Conservation (phyloP, 1,140 invertebrate species). For the Laodelphax striatellus region DNA sequence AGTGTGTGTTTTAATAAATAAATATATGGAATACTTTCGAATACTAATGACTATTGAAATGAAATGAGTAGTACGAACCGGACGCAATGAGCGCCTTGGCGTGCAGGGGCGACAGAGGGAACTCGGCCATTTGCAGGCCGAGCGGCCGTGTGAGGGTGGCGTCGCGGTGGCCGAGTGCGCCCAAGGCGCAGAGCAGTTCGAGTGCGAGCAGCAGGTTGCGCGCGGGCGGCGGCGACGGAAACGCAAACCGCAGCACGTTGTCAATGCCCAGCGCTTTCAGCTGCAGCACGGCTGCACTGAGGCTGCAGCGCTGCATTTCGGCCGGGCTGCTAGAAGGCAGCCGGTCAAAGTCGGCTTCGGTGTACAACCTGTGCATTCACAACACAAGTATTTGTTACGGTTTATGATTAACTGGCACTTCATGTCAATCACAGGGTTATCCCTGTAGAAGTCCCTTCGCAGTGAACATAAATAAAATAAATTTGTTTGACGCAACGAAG, state of each 20-base stretch:
- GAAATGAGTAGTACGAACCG: constrained; percentile 34
- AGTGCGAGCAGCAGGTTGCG: constrained; percentile 74
- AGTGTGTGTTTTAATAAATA: too few species aligned
- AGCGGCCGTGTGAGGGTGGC: constrained; percentile 70
- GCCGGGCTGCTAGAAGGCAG: constrained; percentile 62
- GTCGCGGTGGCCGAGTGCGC: constrained; percentile 59
- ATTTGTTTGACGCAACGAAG: too few species aligned
- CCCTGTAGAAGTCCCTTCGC: too few species aligned
- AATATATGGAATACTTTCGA: too few species aligned
- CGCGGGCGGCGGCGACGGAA: constrained; percentile 79
- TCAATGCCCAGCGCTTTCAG: constrained; percentile 91
- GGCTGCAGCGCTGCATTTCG: constrained; percentile 85
- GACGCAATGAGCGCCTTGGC: constrained; percentile 78
- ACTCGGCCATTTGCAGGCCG: constrained; percentile 82
- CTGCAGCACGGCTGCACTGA: constrained; percentile 77
- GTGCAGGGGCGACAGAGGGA: constrained; percentile 78
- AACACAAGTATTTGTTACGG: too few species aligned
- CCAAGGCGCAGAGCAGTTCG: constrained; percentile 80
- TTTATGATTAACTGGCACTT: too few species aligned
- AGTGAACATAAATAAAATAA: too few species aligned
- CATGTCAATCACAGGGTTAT: too few species aligned
- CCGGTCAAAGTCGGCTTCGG: constrained; percentile 64
- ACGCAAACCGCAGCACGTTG: constrained; percentile 75
- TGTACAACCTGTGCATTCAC: constrained; percentile 46
- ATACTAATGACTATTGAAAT: too few species aligned